Evolutionary conservation across 2,113 vertebrate species (phyloP).

Genomic region (Xiphophorus hellerii): DNA sequence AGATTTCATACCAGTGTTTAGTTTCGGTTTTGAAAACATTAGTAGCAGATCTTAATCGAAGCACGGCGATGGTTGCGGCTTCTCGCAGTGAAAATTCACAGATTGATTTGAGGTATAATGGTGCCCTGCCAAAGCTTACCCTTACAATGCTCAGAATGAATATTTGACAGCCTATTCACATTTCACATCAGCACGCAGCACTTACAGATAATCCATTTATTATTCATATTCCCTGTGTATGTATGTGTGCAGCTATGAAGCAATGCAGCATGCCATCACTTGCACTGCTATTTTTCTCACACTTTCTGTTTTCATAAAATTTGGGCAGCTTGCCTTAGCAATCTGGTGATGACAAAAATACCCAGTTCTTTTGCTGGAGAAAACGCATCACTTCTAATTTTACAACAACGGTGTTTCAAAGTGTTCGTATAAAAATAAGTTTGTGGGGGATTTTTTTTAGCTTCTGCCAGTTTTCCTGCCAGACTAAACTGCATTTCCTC

Average conservation of each 20-base stretch:
- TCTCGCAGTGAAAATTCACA: constrained; percentile 26
- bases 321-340: constrained; percentile 3
- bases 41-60: constrained; percentile 23
- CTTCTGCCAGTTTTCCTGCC: neutral
- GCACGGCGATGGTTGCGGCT: constrained; percentile 2
- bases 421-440: neutral
- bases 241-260: constrained; percentile 22
- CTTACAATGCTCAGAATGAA: constrained; percentile 35
- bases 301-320: constrained; percentile 14
- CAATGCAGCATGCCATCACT: constrained; percentile 8
- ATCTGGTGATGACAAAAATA: constrained; percentile 7
- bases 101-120: constrained; percentile 34
- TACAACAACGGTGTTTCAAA: neutral
- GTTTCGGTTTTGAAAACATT: constrained; percentile 39
- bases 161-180: constrained; percentile 52
- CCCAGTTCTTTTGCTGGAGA: neutral
- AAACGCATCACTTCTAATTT: neutral
- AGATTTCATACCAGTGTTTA: constrained; percentile 39
- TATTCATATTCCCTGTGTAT: constrained; percentile 28
- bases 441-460: neutral
- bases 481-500: neutral
- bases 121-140: constrained; percentile 19
- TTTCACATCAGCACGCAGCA: constrained; percentile 45
- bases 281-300: neutral
- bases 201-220: constrained; percentile 45